Conservation (phyloP, 2,113 vertebrate genomes). For the Pelecanoides urinatrix region DNA sequence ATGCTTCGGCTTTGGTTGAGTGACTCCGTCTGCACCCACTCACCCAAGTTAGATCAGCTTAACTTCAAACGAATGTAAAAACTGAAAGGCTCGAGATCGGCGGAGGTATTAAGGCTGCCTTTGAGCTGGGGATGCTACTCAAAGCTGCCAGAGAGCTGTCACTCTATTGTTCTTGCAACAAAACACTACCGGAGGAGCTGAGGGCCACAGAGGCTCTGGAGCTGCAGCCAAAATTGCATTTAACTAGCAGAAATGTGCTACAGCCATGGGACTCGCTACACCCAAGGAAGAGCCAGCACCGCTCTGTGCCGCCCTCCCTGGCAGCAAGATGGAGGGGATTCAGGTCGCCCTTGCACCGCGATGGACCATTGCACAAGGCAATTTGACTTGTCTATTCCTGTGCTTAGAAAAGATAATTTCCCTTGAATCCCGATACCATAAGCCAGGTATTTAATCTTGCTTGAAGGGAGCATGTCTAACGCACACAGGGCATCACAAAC, state of each 20-base stretch:
- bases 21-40: neutral
- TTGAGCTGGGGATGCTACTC: slow-evolving; percentile 28
- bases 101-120: neutral
- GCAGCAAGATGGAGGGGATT: neutral
- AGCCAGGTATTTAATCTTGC: slow-evolving; percentile 51
- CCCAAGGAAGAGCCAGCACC: neutral
- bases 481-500: slow-evolving; percentile 6
- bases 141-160: neutral
- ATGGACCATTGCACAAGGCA: neutral
- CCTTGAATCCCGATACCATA: neutral
- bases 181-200: neutral
- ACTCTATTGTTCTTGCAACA: slow-evolving; percentile 13
- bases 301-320: neutral
- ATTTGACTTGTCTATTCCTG: neutral
- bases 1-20: neutral
- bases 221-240: neutral
- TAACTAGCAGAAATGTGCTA: neutral
- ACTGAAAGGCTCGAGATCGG: neutral
- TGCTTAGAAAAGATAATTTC: slow-evolving; percentile 7
- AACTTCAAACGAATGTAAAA: slow-evolving; percentile 38
- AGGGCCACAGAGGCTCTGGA: neutral
- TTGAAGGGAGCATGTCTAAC: slow-evolving; percentile 42
- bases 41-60: slow-evolving; percentile 39
- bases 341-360: neutral
- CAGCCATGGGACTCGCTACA: accelerated